These are phyloP conservation scores for Peromyscus polionotus DNA, from an alignment of 2,113 vertebrate species.

Conservation along the genomic window DNA sequence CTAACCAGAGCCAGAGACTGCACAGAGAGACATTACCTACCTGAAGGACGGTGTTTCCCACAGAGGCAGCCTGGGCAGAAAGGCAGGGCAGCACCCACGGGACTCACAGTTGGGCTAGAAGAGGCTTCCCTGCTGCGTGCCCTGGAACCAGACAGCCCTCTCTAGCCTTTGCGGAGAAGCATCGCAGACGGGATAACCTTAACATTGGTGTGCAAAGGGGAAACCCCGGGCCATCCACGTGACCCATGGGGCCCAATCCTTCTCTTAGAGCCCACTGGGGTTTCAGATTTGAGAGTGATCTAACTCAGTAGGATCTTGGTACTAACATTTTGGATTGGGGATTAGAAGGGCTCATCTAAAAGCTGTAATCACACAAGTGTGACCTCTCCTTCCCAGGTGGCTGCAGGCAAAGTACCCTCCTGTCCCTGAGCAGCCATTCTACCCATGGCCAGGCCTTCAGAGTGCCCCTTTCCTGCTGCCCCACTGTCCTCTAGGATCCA, in stretches of 20 bases:
- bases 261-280: not conserved
- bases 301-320: not conserved
- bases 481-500: fast-evolving
- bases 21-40: conserved; percentile 38
- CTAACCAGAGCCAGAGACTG: conserved; percentile 90
- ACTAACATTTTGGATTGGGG: not conserved
- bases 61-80: not conserved
- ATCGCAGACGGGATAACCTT: not conserved
- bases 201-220: not conserved
- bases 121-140: not conserved
- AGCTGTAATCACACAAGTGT: not conserved
- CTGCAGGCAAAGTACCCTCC: not conserved
- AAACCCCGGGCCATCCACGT: too few relatives aligned
- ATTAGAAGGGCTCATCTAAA: not conserved
- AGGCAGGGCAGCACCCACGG: not conserved
- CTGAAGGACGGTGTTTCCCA: conserved; percentile 59
- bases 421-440: not conserved
- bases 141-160: not conserved
- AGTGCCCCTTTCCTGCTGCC: not conserved
- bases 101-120: not conserved
- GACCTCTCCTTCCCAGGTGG: not conserved
- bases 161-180: not conserved
- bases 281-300: not conserved
- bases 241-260: too few relatives aligned
- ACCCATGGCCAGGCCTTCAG: not conserved